A percentile compares a stretch with the other conserved stretches of the same genome.
Conservation (phyloP, 2,888 invertebrate species). For the Synergus itoensis region DNA sequence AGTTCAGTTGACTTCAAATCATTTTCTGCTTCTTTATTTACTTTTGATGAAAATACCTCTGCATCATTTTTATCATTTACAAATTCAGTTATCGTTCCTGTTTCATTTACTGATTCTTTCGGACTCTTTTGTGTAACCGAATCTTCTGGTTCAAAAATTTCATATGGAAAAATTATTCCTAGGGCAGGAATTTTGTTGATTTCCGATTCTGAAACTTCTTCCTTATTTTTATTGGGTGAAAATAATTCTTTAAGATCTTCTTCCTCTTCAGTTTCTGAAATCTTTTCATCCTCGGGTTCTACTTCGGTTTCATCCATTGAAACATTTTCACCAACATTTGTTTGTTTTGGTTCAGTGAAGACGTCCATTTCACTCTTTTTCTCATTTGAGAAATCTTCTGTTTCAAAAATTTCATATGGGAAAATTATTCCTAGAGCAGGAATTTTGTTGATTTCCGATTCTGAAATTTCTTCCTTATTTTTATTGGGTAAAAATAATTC, state of each 20-base stretch:
- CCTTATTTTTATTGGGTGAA: background rate
- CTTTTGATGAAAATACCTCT: background rate
- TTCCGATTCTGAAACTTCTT: background rate
- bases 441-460: background rate
- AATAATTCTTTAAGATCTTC: background rate
- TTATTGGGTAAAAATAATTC: background rate
- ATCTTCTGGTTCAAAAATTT: background rate
- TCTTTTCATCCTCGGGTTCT: background rate
- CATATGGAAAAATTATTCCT: background rate
- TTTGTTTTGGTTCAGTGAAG: too few species aligned
- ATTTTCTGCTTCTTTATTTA: background rate
- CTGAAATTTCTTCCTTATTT: background rate
- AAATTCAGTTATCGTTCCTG: conserved; percentile 2
- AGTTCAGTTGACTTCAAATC: background rate
- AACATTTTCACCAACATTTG: too few species aligned
- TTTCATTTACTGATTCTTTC: background rate
- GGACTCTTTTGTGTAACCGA: background rate
- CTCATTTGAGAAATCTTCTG: too few species aligned
- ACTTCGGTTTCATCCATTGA: too few species aligned
- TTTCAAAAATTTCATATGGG: background rate
- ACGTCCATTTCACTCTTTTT: too few species aligned
- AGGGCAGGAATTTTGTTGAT: background rate
- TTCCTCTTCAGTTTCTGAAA: background rate
- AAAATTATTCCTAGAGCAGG: background rate
- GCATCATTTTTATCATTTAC: background rate